Evolutionary conservation across 2,113 vertebrate species (phyloP).

Genomic region (Perca fluviatilis): DNA sequence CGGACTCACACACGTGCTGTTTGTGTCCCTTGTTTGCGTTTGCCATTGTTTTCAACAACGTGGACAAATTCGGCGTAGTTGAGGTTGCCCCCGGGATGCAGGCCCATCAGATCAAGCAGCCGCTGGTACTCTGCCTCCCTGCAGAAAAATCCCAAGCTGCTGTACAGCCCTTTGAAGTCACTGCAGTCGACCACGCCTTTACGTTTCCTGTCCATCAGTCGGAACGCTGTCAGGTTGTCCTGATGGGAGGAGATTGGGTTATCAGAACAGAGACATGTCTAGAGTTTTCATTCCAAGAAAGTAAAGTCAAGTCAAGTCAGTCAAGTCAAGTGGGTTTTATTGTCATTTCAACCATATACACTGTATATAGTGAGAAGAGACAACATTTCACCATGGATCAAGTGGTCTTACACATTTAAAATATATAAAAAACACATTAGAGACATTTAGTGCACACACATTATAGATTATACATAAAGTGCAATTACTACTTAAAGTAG

Average conservation of each 20-base stretch:
- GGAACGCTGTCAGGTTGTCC: conserved; percentile 83
- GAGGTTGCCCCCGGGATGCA: conserved; percentile 62
- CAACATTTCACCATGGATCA: no score
- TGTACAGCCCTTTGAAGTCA: conserved; percentile 72
- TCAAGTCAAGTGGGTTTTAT: no score
- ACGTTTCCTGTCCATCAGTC: conserved; percentile 76
- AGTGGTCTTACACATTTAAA: no score
- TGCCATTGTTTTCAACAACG: conserved; percentile 63
- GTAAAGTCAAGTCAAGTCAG: no score
- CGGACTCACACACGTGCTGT: conserved; percentile 46
- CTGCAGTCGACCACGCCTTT: conserved; percentile 72
- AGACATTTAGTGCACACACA: no score
- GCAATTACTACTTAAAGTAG: no score
- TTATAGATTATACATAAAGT: no score
- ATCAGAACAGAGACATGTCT: no score
- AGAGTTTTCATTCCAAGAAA: no score
- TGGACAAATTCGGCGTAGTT: conserved; percentile 80
- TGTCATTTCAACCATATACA: no score
- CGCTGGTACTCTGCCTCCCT: conserved; percentile 71
- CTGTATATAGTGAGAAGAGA: no score
- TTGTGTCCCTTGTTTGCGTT: conserved; percentile 19
- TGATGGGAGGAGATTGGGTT: conserved; percentile 29
- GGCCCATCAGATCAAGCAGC: conserved; percentile 75
- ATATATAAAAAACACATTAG: no score
- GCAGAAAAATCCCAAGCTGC: conserved; percentile 72